Evolutionary conservation across 2,888 invertebrate genomes (phyloP), one percentile per base, ranked within the genome.

Genomic region (Agrenia bidenticulata): DNA sequence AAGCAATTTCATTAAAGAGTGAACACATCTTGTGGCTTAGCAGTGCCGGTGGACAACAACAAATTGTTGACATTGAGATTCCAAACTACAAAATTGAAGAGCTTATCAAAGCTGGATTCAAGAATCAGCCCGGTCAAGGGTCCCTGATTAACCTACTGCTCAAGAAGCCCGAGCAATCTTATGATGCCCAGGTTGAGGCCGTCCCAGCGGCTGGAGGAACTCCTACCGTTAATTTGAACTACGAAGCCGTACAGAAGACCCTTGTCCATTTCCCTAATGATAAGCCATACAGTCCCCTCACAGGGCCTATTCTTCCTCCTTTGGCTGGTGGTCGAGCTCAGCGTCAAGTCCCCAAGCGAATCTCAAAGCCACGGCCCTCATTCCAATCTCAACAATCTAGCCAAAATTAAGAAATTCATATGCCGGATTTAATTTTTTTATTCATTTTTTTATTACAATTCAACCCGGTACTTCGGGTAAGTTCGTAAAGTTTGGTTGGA

Each of bases 51-150:
- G 69, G 69, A 13, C 62, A 67, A 24, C 50, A 61, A 49, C 70
- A 69, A 64, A 58, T 64, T 23, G 49, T 73, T 19, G 70, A 73
- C 19, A 67, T 73, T 63, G 73, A 71, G 62, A 67, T 73, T 19
- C 73, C 73, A 57, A 73, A 73, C 63, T 73, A 73, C 69, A 69
- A 69, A 21, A 69, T 73, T 27, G 69, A 71, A 37, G 73, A 73
- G 58, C 67, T 73, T 63, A 73, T 73, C 69, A 73, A 73, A 60
- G 73, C 73, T 56, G 73, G 70, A 66, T 73, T 67, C 66, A 73
- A 71, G 49, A 54, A 60, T 2, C 4, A 41, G 1, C 51, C 54
- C 4, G 70, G 67, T 19, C 39, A 41, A 23, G 67, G 67, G 37
- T 57, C 69, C 42, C 67, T 66, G 58, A 70, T 73, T 56, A 73